Evolutionary conservation across 30 jellyfish, hydroid and myxozoan species (phyloP).

Genomic region (Mastigias papua): DNA sequence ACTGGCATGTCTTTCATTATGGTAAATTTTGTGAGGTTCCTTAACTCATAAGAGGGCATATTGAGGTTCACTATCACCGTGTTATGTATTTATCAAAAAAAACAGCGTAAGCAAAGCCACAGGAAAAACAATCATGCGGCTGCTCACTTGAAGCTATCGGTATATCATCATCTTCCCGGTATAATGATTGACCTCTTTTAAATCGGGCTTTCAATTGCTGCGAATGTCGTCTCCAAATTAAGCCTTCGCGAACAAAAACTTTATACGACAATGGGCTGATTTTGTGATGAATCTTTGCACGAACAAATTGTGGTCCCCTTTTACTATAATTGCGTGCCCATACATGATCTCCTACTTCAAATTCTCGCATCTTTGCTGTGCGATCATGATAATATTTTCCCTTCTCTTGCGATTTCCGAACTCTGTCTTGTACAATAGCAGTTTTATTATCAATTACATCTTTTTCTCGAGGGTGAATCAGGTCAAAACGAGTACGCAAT

Average conservation of each 20-base stretch:
- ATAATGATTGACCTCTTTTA: slow-evolving; percentile 23
- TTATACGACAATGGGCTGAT: slow-evolving; percentile 37
- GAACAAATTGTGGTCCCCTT: slow-evolving; percentile 56
- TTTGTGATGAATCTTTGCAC: slow-evolving; percentile 56
- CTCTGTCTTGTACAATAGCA: slow-evolving; percentile 46
- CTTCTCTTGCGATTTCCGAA: slow-evolving; percentile 48
- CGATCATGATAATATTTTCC: slow-evolving; percentile 49
- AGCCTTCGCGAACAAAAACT: slow-evolving; percentile 39
- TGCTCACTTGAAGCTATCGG: slow-evolving; percentile 10
- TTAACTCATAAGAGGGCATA: no score
- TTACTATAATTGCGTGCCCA: slow-evolving; percentile 51
- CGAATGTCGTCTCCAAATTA: slow-evolving; percentile 45
- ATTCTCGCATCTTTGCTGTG: slow-evolving; percentile 48
- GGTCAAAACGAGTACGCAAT: slow-evolving; percentile 15
- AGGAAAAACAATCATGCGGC: slow-evolving; percentile 17
- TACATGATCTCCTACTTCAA: slow-evolving; percentile 49
- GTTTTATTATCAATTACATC: slow-evolving; percentile 25
- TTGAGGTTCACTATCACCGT: no score
- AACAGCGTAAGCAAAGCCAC: no score
- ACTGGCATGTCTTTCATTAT: no score
- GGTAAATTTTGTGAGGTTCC: no score
- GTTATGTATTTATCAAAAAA: no score
- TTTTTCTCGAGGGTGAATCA: slow-evolving; percentile 44
- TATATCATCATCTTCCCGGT: slow-evolving; percentile 44
- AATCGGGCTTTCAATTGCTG: slow-evolving; percentile 62